Percentiles rank a stretch among this genome's conserved stretches.
phyloP scores from a whole-genome alignment of 2,113 vertebrate genomes.

The Myiagra hebetior region DNA sequence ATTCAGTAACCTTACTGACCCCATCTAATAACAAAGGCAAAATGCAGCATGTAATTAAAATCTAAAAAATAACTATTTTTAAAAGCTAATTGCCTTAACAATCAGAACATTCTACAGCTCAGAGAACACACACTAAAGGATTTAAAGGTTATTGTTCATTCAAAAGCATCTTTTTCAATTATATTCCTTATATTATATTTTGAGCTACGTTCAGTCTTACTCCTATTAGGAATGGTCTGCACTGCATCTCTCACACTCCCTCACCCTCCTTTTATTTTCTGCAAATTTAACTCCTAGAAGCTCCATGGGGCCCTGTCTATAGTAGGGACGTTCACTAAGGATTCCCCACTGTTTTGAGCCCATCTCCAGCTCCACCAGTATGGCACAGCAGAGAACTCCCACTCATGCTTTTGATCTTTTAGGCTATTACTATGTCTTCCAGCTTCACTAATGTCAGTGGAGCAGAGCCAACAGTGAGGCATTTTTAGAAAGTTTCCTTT shows the following conservation, averaged over 20 bases:
- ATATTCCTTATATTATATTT: background rate
- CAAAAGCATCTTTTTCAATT: constrained; percentile 26
- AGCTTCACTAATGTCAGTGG: background rate
- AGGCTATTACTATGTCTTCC: background rate
- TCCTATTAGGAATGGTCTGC: constrained; percentile 23
- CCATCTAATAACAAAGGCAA: constrained; percentile 66
- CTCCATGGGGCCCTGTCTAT: background rate
- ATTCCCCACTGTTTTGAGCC: constrained; percentile 11
- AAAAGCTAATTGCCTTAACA: constrained; percentile 65
- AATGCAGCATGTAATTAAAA: constrained; percentile 70
- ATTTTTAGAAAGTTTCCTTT: constrained; percentile 34
- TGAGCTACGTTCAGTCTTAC: background rate
- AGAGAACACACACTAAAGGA: constrained; percentile 28
- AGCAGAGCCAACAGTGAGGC: background rate
- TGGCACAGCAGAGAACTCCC: background rate
- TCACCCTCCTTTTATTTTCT: constrained; percentile 23
- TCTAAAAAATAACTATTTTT: constrained; percentile 60
- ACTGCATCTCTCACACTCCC: background rate
- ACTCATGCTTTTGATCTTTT: constrained; percentile 19
- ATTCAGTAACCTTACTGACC: constrained; percentile 69
- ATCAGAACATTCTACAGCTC: constrained; percentile 48
- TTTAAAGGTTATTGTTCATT: constrained; percentile 37
- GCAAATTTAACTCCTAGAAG: constrained; percentile 11
- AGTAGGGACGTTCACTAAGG: background rate
- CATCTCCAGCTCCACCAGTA: background rate